Evolutionary conservation across 2,888 invertebrate species (phyloP).

Genomic region (Cryptus viduatorius): DNA sequence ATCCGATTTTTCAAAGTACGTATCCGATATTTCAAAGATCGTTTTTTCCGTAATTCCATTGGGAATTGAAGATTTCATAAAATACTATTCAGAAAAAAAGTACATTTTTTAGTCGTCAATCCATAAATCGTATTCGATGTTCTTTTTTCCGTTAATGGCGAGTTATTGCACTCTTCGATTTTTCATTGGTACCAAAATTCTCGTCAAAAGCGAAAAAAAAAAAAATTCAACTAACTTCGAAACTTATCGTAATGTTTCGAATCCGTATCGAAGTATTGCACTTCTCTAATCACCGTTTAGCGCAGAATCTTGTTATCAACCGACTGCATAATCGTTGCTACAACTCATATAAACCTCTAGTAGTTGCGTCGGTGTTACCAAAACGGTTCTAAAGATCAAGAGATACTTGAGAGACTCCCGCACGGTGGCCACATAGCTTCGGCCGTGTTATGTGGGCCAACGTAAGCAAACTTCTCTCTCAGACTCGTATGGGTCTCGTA

Average conservation of each 20-base stretch:
- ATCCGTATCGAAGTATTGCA: not conserved
- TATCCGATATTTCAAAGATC: too few species aligned
- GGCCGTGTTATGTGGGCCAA: slow-evolving; percentile 76
- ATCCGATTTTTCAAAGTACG: too few species aligned
- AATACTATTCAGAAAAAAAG: too few species aligned
- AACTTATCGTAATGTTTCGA: not conserved
- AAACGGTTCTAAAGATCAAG: slow-evolving; percentile 58
- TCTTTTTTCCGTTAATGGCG: too few species aligned
- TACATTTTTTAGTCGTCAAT: too few species aligned
- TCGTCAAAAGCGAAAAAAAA: too few species aligned
- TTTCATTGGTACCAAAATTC: too few species aligned
- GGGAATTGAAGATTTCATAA: too few species aligned
- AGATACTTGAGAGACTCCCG: slow-evolving; percentile 59
- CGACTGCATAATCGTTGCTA: slow-evolving; percentile 16
- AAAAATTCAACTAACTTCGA: not conserved
- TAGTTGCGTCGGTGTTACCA: slow-evolving; percentile 54
- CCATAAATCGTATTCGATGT: too few species aligned
- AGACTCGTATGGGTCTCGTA: slow-evolving; percentile 10
- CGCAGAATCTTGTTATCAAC: not conserved
- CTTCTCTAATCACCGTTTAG: not conserved
- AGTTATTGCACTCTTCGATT: too few species aligned
- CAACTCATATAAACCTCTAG: slow-evolving; percentile 43
- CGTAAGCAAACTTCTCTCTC: slow-evolving; percentile 75
- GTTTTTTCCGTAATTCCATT: too few species aligned
- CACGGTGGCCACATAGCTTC: slow-evolving; percentile 62